Percentiles rank a stretch among this genome's conserved stretches.
These are phyloP conservation scores for Choristoneura rosaceana DNA, from an alignment of 2,888 invertebrate genomes.

Conservation along the genomic window DNA sequence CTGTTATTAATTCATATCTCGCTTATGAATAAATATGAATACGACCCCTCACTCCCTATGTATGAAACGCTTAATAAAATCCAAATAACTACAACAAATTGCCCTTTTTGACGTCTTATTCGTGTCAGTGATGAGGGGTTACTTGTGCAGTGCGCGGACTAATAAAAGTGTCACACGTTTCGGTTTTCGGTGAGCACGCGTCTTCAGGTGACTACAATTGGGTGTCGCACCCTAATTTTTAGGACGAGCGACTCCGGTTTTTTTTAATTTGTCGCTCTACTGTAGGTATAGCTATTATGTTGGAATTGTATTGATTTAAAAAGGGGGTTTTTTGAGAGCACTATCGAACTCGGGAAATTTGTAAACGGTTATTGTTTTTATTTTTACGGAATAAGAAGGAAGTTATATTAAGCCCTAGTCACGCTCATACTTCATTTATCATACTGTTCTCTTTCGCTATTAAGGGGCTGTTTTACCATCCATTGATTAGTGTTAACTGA, in stretches of 20 bases:
- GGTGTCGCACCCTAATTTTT: conserved; percentile 51
- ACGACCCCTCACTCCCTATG: conserved; percentile 70
- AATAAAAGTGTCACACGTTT: conserved; percentile 63
- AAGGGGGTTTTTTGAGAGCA: too few relatives aligned
- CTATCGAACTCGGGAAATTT: too few relatives aligned
- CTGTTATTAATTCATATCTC: conserved; percentile 43
- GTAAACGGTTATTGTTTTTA: too few relatives aligned
- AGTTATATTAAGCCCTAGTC: too few relatives aligned
- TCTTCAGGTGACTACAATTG: conserved; percentile 65
- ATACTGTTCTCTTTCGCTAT: too few relatives aligned
- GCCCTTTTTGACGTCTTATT: conserved; percentile 82
- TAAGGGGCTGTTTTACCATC: too few relatives aligned
- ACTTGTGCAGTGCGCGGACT: conserved; percentile 51
- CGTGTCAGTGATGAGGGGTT: conserved; percentile 65
- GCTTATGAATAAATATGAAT: conserved; percentile 55
- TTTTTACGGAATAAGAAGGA: too few relatives aligned
- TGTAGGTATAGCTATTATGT: too few relatives aligned
- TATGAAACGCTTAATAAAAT: conserved; percentile 80
- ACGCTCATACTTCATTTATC: too few relatives aligned
- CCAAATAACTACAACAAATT: conserved; percentile 74
- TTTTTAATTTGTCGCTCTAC: conserved; percentile 6
- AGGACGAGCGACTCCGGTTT: conserved; percentile 27
- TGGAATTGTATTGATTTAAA: too few relatives aligned
- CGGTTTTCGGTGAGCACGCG: conserved; percentile 66
- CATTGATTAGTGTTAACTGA: too few relatives aligned